Base-by-base conservation (phyloP, 2,797 vertebrate species). In the Labeo calbasu region DNA sequence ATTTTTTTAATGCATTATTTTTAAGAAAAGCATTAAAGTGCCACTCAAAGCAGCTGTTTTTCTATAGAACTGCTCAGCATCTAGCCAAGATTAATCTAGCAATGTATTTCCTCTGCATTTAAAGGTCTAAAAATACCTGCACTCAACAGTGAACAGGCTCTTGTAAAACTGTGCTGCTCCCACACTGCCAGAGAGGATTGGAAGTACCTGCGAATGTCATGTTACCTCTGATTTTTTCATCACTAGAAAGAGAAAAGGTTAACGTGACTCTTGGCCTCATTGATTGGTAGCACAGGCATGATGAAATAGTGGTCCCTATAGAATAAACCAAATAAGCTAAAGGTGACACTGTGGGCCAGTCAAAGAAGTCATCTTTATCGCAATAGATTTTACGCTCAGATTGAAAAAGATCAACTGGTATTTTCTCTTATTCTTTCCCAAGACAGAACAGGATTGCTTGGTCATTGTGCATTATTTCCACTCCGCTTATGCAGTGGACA, bases 51-150 rank as follows among this genome's bases (percentile, higher is more conserved):
- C 53, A 63, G 40, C 57, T 59, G 36, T 63, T 69, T 61, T 15
- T 53, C 8, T 50, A 68, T 46, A 51, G n/a, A 76, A 66, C 65
- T 61, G 50, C 50, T 53, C 4, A 79, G 28, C 5, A 66, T 77
- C 14, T 79, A 43, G 61, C 73, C 46, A 75, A 40, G 36, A 73
- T 78, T 78, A 57, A 82, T 46, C 48, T 23, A 21, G 68, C 77
- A 77, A 63, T 50, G 12, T 36, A 81, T 12, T 46, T 81, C 13
- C 57, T 68, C 80, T 73, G 77, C 28, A 83, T 83, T 78, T 84
- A 75, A 84, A 77, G 51, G 70, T n/a, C 76, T 84, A 81, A 76
- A 81, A 79, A 84, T 66, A 86, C 63, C 72, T 57, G 51, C 40
- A 32, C 76, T 79, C 48, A 17, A 50, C 25, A 43, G 23, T 80